Base-by-base conservation (phyloP, 2,113 vertebrate species). In the Onychostruthus taczanowskii region DNA sequence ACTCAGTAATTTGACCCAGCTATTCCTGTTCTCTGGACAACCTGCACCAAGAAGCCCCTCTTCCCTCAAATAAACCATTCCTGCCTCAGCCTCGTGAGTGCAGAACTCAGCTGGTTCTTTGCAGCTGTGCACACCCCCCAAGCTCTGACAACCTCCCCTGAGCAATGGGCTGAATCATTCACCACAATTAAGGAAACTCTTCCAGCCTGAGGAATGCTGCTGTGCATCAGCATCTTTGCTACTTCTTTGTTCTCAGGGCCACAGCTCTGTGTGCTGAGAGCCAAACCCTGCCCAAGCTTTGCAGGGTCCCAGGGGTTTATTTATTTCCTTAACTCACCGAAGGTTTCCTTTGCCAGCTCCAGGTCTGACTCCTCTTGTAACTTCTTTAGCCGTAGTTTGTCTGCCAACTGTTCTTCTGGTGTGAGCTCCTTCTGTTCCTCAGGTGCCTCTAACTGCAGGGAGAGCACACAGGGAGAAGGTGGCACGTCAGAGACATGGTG, bases 321-420 rank as follows among this genome's bases (percentile, higher is more conserved):
- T 44, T 6, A 13, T 52, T n/a, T 59, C 52, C 87, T 28, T 9
- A 10, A 68, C 98, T 98, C 95, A 99, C 99, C 99, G 84, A 99
- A 99, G 21, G 99, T 99, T 97, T 99, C 99, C 95, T 99, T 99
- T 72, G 99, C 99, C 94, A 99, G 86, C 96, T 99, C 99, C 56
- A 99, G 97, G 94, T 99, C 99, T 6, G 99, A 97, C 50, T 98
- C 99, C 97, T 99, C 99, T 93, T 99, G 99, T 92, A 99, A 95
- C 86, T 99, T 98, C 97, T 99, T 98, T 97, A 99, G 97, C 80
- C 98, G 97, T 47, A 99, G 97, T 96, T 99, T 99, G 94, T 99
- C 99, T 96, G 98, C 98, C 62, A 98, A 89, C 95, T 99, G 98
- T 84, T 99, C 99, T 95, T 99, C 99, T 84, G 97, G 97, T 26